Base-by-base conservation (phyloP, 2,888 invertebrate genomes). In the Drosophila affinis region DNA sequence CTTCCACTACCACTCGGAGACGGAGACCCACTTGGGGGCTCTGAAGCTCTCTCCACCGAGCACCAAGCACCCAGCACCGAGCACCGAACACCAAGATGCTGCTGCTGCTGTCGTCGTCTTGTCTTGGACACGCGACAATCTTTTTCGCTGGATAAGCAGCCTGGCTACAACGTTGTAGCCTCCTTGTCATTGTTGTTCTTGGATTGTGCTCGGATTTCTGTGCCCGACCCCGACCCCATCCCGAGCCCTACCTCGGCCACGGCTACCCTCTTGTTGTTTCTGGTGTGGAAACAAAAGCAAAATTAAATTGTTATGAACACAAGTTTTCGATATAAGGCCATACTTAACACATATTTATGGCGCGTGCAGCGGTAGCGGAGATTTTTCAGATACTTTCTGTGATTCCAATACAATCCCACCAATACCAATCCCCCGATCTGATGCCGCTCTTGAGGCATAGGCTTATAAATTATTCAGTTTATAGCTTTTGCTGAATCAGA, bases 281-380 rank as follows among this genome's bases (percentile, higher is more conserved):
- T 39, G 48, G 52, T 48, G 69, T 67, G 59, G 72, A 88, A 88
- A 87, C 81, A 85, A 85, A 87, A 84, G 79, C 89, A 85, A 87
- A 85, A 85, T 85, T 85, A 85, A 85, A 85, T 85, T 85, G 85
- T 88, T 85, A 85, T 85, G 76, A 85, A 79, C 87, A 88, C 88
- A 85, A 84, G 84, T 81, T 79, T 75, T 87, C 87, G 85, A 83
- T 83, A 88, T 86, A 83, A 86, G 79, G 77, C 69, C 76, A 86
- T 68, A 83, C 88, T 79, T 87, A 86, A 86, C 87, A 88, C 88
- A 86, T 86, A 88, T 83, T 83, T 83, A 83, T 83, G 83, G 83
- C 88, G 86, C 88, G 86, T 88, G 88, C 88, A 88, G 88, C 83
- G 78, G 83, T 83, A 83, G 83, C 83, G 55, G 72, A 79, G 83